A percentile compares a stretch with the other conserved stretches of the same genome.
These are phyloP conservation scores for Porites divaricata DNA, from an alignment of 92 coral and sea anemone genomes.

Conservation along the genomic window DNA sequence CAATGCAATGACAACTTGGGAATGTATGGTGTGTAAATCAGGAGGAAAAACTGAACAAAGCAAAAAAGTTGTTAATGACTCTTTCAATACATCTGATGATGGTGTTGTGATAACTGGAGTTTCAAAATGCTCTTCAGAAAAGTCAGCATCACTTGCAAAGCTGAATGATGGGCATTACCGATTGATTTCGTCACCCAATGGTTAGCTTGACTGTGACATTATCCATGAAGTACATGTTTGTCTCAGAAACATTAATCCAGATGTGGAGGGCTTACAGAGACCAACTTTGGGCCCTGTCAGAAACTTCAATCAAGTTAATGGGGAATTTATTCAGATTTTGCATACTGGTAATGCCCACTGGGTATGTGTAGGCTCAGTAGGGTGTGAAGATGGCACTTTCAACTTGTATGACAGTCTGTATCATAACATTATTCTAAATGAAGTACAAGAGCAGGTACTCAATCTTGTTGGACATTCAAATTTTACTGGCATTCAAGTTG, in stretches of 20 bases:
- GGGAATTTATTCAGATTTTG: conserved; percentile 36
- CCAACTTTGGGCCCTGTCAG: background rate
- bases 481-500: no score
- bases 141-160: conserved; percentile 44
- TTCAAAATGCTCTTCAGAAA: conserved; percentile 34
- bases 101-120: conserved; percentile 32
- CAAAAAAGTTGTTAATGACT: conserved; percentile 24
- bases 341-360: conserved; percentile 6
- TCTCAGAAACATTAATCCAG: no score
- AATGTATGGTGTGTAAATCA: conserved; percentile 52
- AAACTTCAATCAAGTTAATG: conserved; percentile 27
- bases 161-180: conserved; percentile 42
- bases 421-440: no score
- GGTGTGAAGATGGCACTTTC: no score
- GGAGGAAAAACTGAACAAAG: conserved; percentile 19
- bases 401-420: no score
- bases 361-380: no score
- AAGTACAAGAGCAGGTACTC: no score
- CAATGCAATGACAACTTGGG: conserved; percentile 59
- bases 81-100: conserved; percentile 28
- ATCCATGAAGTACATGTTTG: conserved; percentile 35
- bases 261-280: no score
- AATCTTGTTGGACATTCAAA: no score
- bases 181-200: conserved; percentile 43
- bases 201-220: conserved; percentile 63